A percentile compares a stretch with the other conserved stretches of the same genome.
phyloP scores from a whole-genome alignment of 1,140 invertebrate species.

The Drosophila setifemur region DNA sequence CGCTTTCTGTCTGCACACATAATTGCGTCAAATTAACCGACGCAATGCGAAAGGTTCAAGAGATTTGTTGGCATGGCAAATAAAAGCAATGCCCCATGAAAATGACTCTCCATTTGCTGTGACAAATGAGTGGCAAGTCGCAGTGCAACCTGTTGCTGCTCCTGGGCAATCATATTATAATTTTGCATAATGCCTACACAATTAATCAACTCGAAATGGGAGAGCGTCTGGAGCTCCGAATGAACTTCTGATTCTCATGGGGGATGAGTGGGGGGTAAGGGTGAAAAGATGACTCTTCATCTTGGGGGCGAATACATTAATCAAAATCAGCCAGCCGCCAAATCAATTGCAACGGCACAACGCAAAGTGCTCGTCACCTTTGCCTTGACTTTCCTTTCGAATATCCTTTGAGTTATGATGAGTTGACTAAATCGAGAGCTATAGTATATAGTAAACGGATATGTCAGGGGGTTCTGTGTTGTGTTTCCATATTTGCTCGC shows the following conservation, averaged over 20 bases:
- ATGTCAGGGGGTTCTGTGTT: conserved; percentile 30
- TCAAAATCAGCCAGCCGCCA: conserved; percentile 60
- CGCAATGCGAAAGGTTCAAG: conserved; percentile 9
- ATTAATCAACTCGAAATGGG: conserved; percentile 56
- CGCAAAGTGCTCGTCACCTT: conserved; percentile 64
- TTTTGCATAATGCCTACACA: conserved; percentile 51
- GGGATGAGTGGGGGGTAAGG: background rate
- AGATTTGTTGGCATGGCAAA: conserved; percentile 47
- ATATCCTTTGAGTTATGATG: conserved; percentile 61
- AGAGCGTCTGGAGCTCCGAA: conserved; percentile 12
- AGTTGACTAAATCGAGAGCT: conserved; percentile 35
- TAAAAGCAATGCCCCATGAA: conserved; percentile 61
- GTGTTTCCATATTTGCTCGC: background rate
- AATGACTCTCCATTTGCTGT: conserved; percentile 64
- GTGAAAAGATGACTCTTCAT: conserved; percentile 9
- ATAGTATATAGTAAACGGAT: conserved; percentile 22
- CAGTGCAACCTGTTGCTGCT: conserved; percentile 30
- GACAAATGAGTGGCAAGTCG: conserved; percentile 54
- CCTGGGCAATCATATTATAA: conserved; percentile 25
- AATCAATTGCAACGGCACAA: conserved; percentile 46
- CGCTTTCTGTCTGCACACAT: conserved; percentile 33
- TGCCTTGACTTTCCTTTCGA: conserved; percentile 15
- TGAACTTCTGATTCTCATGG: conserved; percentile 28
- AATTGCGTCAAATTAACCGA: conserved; percentile 43
- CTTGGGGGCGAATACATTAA: conserved; percentile 21